Evolutionary conservation across 2,888 invertebrate genomes (phyloP), one percentile per base, ranked within the genome.

Genomic region (Ethmia dodecea): DNA sequence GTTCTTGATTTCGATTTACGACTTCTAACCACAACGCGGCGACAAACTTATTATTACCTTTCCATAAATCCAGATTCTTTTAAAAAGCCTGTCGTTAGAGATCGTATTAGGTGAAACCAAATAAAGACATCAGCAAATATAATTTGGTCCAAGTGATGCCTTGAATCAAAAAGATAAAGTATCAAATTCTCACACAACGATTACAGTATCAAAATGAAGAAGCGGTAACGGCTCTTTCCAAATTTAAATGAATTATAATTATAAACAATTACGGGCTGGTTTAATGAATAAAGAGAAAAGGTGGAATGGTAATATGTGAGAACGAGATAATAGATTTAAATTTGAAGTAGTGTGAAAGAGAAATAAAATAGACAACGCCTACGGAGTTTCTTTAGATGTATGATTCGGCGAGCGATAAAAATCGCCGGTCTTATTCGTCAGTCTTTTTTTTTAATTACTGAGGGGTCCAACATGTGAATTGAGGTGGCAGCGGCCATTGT

Each of bases 391-490:
- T 73, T 76, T 67, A 69, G 69, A 64, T 73, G 67, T 70, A 73
- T 65, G 79, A 83, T 84, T 84, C 80, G 81, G 79, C 72, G 67
- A 67, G 73, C 67, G 86, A 86, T 86, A 80, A 81, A 81, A 83
- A 84, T 84, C 84, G 76, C 72, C 68, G 75, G 81, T 79, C 74
- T 84, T 77, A 86, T 86, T 86, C 86, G 86, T 86, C 80, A 69
- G 80, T 53, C 58, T 76, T 81, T 74, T n/a, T n/a, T 81, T 84
- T 83, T 86, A 84, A 84, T 84, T 86, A 81, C 74, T 71, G 68
- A 79, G 79, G 79, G 81, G 73, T 71, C 71, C 49, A 63, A 63
- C 76, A 78, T 84, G 84, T 75, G 86, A 86, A 83, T 71, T 62
- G 64, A 68, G 64, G 75, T 50, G 53, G 49, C 62, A 56, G 73